Base-by-base conservation (phyloP, 2,888 invertebrate genomes). In the Cylindroiulus punctatus region DNA sequence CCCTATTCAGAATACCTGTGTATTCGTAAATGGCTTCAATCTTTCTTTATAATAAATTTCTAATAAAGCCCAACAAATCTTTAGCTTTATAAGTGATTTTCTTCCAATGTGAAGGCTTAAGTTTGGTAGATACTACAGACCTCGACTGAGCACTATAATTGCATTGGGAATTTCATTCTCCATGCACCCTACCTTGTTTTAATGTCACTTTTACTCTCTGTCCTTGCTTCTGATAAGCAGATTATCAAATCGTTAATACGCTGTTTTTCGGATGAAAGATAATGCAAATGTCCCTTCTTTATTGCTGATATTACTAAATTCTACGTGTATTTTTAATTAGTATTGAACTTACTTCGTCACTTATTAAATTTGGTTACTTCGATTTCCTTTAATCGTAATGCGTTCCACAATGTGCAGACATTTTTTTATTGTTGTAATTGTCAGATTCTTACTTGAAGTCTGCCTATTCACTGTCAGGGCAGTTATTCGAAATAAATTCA, bases 31-130 rank as follows among this genome's bases (percentile, higher is more conserved):
- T 36, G 17, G 17, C 14, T 82, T 82, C 30, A n/a, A n/a, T 26
- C 8, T 82, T 82, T 36, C 32, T 82, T 40, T 42, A 82, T 42
- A n/a, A 82, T 82, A 82, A 82, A 82, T 32, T 82, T 82, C 82
- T 82, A 82, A 82, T 82, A 42, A 82, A 82, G 19, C 22, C 12
- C 7, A n/a, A 32, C 36, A 82, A 82, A 82, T 82, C n/a, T 82
- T 82, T n/a, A n/a, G 82, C 82, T 82, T 42, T 14, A 82, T 22
- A 65, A 65, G 22, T 65, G 22, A 65, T 22, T 65, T 65, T 22
- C 26, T 22, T 22, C 65, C 22, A 65, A 22, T 8, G n/a, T 57
- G 22, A n/a, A 0, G 65, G 65, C n/a, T 65, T 65, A n/a, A 22
- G 65, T 26, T 22, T n/a, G 22, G 10, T n/a, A 65, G 22, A 65